Evolutionary conservation across 2,113 vertebrate genomes (phyloP), one percentile per base, ranked within the genome.

Genomic region (Tiliqua scincoides): DNA sequence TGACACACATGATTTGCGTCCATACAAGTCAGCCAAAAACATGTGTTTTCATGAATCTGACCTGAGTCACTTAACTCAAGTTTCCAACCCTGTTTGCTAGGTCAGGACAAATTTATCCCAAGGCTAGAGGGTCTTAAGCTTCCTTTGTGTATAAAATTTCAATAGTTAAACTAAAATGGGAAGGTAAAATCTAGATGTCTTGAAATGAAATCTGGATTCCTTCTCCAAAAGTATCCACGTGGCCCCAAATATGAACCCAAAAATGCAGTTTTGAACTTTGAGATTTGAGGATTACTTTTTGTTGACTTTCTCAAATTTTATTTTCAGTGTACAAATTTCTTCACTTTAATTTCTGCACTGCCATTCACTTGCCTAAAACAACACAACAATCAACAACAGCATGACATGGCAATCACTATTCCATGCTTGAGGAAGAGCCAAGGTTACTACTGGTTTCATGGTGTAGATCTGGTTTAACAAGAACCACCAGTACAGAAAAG

Each of bases 381-480:
- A n/a, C 30, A 67, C 43, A 48, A 48, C 43, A 8, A 48, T n/a
- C 43, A 63, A 77, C 52, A 2, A 40, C 35, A 40, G n/a, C 20
- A 68, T 21, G 35, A 12, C 78, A 68, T n/a, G 18, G 12, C 32
- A 78, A 76, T 25, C 21, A 37, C n/a, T 40, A 48, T 70, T 37
- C 68, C 25, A 48, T 18, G 12, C 6, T 54, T 67, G 27, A 57
- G 43, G 12, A 68, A 37, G 7, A 57, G 9, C 32, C 30, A 5
- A 30, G 37, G 30, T 12, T 65, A 0, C 0, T 2, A 57, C 32
- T 14, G 37, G 6, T 14, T 54, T 68, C 85, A 84, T 52, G 43
- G 72, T 73, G 62, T n/a, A 89, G 87, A 86, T 37, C 4, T 37
- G 68, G 32, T 25, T 88, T 81, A 18, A 23, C 2, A 72, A 9